Evolutionary conservation across 1,140 invertebrate species (phyloP), one percentile per base, ranked within the genome.

Genomic region (Megalopta genalis): DNA sequence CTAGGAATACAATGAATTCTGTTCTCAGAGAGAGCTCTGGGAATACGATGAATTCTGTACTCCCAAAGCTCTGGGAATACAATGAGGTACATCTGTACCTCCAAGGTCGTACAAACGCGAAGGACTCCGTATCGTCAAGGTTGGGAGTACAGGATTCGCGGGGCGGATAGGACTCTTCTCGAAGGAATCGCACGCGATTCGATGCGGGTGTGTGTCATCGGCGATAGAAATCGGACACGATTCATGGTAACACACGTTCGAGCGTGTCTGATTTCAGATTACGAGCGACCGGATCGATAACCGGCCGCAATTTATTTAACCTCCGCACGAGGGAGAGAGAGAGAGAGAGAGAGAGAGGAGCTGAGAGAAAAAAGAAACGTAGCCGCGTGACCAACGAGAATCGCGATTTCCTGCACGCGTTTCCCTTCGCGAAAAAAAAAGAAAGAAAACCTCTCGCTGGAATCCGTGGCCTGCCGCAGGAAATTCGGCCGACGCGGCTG

Each of bases 201-300:
- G 5, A 27, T 46, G 46, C 23, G 21, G 10, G 14, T 16, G 12
- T 32, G 63, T 25, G 54, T 37, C 63, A 60, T 74, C 12, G 37
- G n/a, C 27, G 52, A 79, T 73, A 52, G n/a, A 67, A 60, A 74
- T 79, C 63, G 25, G 27, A 65, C 59, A 49, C 25, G 62, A 52
- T 79, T 73, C 77, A 18, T 25, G 63, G 63, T 60, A 74, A 79
- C 37, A 79, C 37, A 79, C 25, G 52, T 49, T 59, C 52, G 37
- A 39, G 70, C 63, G 52, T 52, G 49, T 74, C 70, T 66, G 77
- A 79, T 79, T 79, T 66, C 32, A 79, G 77, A 79, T 79, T 79
- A 59, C 67, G 46, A 54, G 10, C 46, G 23, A 0, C n/a, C 49
- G 57, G 42, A 73, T 79, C 77, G 77, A 79, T 79, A 79, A 14